These are phyloP conservation scores for Agraylea sexmaculata DNA, from an alignment of 1,140 invertebrate species.

Conservation along the genomic window DNA sequence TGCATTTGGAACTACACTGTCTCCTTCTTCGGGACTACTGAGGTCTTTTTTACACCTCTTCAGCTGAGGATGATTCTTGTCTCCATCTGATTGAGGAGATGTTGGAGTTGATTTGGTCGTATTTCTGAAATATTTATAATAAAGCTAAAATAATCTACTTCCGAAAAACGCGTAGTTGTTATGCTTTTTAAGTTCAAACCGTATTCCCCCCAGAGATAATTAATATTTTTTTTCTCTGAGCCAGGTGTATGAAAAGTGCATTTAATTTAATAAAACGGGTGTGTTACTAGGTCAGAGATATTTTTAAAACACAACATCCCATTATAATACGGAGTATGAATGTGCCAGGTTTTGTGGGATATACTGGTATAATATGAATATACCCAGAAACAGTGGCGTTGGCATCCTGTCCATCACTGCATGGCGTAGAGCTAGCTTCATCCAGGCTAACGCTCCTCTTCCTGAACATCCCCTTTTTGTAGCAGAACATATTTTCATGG, in stretches of 20 bases:
- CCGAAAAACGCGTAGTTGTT: conserved; percentile 2
- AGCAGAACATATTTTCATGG: conserved; percentile 65
- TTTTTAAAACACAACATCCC: too few relatives aligned
- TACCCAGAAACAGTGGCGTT: too few relatives aligned
- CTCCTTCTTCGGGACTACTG: conserved; percentile 25
- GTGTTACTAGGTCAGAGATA: too few relatives aligned
- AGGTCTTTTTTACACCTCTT: conserved; percentile 18
- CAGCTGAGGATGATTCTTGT: conserved; percentile 19
- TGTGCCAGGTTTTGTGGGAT: too few relatives aligned
- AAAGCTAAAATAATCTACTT: not conserved
- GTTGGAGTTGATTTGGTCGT: conserved; percentile 38
- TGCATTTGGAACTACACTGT: conserved; percentile 30
- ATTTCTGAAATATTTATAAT: conserved; percentile 11
- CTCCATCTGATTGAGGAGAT: conserved; percentile 34
- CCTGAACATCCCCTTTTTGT: conserved; percentile 52
- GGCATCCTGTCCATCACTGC: conserved; percentile 19
- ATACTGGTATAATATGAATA: too few relatives aligned
- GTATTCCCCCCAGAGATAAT: too few relatives aligned
- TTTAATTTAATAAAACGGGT: too few relatives aligned
- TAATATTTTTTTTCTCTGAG: too few relatives aligned
- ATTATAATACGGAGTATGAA: too few relatives aligned
- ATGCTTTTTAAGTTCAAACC: too few relatives aligned
- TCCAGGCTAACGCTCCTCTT: conserved; percentile 57
- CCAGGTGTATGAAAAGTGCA: too few relatives aligned
- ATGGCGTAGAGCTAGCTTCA: conserved; percentile 32